A percentile compares a stretch with the other conserved stretches of the same genome.
Evolutionary conservation across 2,888 invertebrate genomes (phyloP).

Genomic region (Epinotia demarniana): DNA sequence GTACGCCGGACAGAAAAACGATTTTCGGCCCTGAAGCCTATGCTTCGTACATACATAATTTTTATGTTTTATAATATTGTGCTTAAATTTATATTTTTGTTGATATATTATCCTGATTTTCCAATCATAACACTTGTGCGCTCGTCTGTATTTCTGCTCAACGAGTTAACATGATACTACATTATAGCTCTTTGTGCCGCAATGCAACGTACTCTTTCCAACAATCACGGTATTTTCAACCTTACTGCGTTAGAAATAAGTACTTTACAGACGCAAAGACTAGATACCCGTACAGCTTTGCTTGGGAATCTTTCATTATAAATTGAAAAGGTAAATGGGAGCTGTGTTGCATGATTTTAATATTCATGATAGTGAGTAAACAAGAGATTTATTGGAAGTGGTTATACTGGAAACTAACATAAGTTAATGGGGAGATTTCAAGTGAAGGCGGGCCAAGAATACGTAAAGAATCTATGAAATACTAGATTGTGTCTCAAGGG

Average conservation of each 20-base stretch:
- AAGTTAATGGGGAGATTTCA: no score
- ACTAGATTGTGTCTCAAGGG: no score
- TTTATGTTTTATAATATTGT: background rate
- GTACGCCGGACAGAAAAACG: no score
- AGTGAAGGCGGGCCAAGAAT: no score
- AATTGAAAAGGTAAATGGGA: conserved; percentile 19
- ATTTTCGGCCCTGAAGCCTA: no score
- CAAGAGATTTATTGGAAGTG: background rate
- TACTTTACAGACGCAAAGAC: background rate
- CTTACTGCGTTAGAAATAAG: background rate
- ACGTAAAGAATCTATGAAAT: no score
- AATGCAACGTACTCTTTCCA: background rate
- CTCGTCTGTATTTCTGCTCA: conserved; percentile 23
- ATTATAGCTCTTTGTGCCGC: conserved; percentile 37
- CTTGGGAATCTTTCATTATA: conserved; percentile 22
- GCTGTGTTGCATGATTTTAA: background rate
- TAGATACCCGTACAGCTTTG: conserved; percentile 5
- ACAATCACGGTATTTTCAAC: background rate
- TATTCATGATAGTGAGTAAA: background rate
- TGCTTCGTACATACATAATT: no score
- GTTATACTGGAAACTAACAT: no score
- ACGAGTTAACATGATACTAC: conserved; percentile 40
- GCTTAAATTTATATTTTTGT: no score
- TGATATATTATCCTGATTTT: background rate
- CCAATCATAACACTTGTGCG: background rate